Evolutionary conservation across 2,797 vertebrate species (phyloP).

Genomic region (Fistularia commersonii): DNA sequence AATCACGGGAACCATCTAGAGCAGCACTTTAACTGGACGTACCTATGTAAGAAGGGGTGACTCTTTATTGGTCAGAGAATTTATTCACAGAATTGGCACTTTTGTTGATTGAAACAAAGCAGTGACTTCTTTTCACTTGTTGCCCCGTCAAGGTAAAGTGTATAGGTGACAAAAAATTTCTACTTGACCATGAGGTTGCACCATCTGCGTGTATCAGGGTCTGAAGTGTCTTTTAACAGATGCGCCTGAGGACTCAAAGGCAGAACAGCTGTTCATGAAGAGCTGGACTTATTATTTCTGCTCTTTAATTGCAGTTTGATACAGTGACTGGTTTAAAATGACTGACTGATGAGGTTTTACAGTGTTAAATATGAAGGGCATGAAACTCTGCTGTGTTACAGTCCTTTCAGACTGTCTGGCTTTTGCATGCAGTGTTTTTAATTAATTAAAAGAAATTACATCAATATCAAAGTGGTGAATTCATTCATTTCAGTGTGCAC

Average conservation of each 20-base stretch:
- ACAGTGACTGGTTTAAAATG: constrained; percentile 15
- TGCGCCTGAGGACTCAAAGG: constrained; percentile 56
- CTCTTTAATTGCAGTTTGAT: constrained; percentile 15
- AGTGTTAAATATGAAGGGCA: constrained; percentile 20
- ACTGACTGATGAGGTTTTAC: constrained; percentile 28
- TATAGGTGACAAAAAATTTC: constrained; percentile 25
- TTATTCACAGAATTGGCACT: constrained; percentile 10
- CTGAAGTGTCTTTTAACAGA: constrained; percentile 64
- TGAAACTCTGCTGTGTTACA: constrained; percentile 34
- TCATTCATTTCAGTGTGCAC: constrained; percentile 10
- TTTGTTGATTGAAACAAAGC: too few relatives aligned
- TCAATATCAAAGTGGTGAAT: constrained; percentile 35
- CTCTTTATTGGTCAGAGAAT: constrained; percentile 17
- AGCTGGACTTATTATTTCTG: too few relatives aligned
- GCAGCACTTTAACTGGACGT: constrained; percentile 19
- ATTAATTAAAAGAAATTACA: constrained; percentile 64
- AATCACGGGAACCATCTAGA: constrained; percentile 45
- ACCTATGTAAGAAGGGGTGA: constrained; percentile 6
- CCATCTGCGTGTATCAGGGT: constrained; percentile 30
- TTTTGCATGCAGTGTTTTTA: constrained; percentile 76
- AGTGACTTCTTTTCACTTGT: constrained; percentile 9
- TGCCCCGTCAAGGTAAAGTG: constrained; percentile 21
- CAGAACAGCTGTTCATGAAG: constrained; percentile 11
- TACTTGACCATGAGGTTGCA: constrained; percentile 33
- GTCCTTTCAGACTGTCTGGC: constrained; percentile 58